These are phyloP conservation scores for Galaxias olidus DNA, from an alignment of 2,797 vertebrate species.

Conservation along the genomic window DNA sequence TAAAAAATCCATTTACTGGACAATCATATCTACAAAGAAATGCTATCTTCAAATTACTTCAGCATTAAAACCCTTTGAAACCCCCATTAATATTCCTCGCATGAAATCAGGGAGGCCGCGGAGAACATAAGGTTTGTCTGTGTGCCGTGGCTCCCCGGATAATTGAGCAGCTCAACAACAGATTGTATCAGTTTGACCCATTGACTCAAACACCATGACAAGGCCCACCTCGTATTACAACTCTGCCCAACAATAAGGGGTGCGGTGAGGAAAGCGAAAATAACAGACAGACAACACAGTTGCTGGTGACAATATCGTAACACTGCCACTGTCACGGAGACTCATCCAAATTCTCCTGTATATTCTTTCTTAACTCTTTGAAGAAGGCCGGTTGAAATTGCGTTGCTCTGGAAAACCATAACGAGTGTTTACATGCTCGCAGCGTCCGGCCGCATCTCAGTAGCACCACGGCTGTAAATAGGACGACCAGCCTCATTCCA, in stretches of 20 bases:
- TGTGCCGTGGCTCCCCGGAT: slow-evolving; percentile 28
- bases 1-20: too few species aligned
- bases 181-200: slow-evolving; percentile 58
- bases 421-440: slow-evolving; percentile 31
- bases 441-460: slow-evolving; percentile 31
- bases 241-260: slow-evolving; percentile 64
- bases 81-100: neutral
- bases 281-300: neutral
- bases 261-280: slow-evolving; percentile 38
- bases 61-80: too few species aligned
- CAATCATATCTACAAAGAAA: too few species aligned
- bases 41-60: too few species aligned
- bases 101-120: slow-evolving; percentile 6
- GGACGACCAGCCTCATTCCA: slow-evolving; percentile 17
- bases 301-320: neutral
- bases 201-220: slow-evolving; percentile 46
- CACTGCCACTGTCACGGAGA: too few species aligned
- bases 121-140: slow-evolving; percentile 31
- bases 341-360: too few species aligned
- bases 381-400: too few species aligned
- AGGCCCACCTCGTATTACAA: slow-evolving; percentile 60
- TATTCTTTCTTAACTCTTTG: too few species aligned
- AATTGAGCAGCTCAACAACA: slow-evolving; percentile 47
- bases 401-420: too few species aligned
- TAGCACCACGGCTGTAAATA: slow-evolving; percentile 39